A percentile compares a stretch with the other conserved stretches of the same genome.
These are phyloP conservation scores for Zaprionus tsacasi DNA, from an alignment of 1,140 invertebrate genomes.

Conservation along the genomic window DNA sequence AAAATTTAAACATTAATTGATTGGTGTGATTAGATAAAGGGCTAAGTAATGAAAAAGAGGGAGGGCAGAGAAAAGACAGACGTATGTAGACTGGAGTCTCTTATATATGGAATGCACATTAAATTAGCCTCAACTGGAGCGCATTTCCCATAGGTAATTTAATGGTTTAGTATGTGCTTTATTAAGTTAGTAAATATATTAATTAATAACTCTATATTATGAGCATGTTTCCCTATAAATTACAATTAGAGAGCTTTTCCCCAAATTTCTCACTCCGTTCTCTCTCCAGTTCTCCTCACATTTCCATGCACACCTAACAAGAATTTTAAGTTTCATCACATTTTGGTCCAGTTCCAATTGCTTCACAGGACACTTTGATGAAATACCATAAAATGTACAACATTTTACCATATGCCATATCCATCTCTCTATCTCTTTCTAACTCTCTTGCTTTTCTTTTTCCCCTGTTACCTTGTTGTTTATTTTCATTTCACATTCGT, in stretches of 20 bases:
- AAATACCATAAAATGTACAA: constrained; percentile 56
- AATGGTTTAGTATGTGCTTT: no score
- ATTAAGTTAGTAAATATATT: no score
- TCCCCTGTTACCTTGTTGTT: neutral
- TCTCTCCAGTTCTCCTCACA: neutral
- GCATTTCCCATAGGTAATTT: no score
- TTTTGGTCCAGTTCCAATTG: no score
- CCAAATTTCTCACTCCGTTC: neutral
- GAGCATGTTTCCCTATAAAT: neutral
- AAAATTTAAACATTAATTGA: neutral
- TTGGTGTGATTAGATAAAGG: neutral
- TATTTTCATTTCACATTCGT: constrained; percentile 25
- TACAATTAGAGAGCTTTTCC: neutral
- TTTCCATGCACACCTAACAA: neutral
- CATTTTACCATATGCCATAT: constrained; percentile 23
- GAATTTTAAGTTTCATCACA: no score
- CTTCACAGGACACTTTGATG: constrained; percentile 37
- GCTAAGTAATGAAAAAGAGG: neutral
- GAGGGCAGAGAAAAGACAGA: neutral
- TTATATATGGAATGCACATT: no score
- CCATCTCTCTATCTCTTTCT: constrained; percentile 13
- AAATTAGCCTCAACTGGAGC: no score
- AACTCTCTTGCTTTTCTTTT: neutral
- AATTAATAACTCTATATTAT: no score
- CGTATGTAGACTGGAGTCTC: no score